Conservation (phyloP, 2,888 invertebrate species). For the Cistogaster globosa region DNA sequence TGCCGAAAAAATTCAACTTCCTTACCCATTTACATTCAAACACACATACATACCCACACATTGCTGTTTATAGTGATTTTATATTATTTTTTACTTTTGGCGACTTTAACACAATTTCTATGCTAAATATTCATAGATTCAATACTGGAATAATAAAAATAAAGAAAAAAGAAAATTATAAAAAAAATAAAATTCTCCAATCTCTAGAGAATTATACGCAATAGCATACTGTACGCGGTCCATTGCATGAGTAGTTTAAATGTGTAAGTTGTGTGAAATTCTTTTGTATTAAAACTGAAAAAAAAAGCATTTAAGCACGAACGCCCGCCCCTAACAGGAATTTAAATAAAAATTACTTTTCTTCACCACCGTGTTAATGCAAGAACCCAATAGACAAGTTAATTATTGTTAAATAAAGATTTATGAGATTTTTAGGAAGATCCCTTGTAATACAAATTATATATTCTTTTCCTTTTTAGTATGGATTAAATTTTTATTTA, state of each 20-base stretch:
- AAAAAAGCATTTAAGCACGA: constrained; percentile 69
- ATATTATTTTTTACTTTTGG: constrained; percentile 15
- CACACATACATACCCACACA: background rate
- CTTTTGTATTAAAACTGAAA: constrained; percentile 51
- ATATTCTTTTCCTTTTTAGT: too few relatives aligned
- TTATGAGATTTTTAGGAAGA: background rate
- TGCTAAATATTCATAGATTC: constrained; percentile 68
- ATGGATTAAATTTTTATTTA: too few relatives aligned
- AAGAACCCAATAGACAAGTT: constrained; percentile 30
- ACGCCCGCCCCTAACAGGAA: constrained; percentile 58
- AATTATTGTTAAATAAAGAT: background rate
- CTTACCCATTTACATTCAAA: background rate
- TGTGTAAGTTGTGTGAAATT: constrained; percentile 32
- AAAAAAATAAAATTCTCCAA: constrained; percentile 54
- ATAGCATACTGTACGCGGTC: constrained; percentile 37
- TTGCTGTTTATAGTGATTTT: background rate
- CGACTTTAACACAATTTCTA: constrained; percentile 67
- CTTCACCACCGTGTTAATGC: constrained; percentile 11
- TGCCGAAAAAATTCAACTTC: constrained; percentile 12
- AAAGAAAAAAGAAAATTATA: constrained; percentile 25
- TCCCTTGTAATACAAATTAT: too few relatives aligned
- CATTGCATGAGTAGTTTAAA: constrained; percentile 44
- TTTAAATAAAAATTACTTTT: constrained; percentile 68
- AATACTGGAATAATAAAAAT: constrained; percentile 36
- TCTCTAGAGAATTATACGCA: constrained; percentile 47